A percentile compares a stretch with the other conserved stretches of the same genome.
These are phyloP conservation scores for Lomographa bimaculata DNA, from an alignment of 2,888 invertebrate genomes.

Conservation along the genomic window DNA sequence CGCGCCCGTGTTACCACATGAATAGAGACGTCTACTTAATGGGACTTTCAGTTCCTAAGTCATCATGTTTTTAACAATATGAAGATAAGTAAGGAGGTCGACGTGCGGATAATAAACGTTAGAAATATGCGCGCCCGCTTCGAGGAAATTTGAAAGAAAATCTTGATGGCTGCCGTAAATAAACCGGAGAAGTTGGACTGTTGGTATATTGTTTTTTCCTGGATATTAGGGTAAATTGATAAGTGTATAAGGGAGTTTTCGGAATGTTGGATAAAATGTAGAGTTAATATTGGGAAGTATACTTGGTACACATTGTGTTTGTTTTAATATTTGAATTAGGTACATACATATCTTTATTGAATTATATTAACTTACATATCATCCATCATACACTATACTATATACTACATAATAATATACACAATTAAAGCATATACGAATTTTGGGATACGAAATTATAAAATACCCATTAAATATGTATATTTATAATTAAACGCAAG, in stretches of 20 bases:
- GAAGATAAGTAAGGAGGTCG: constrained; percentile 76
- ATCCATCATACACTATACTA: too few relatives aligned
- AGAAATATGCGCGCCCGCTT: constrained; percentile 68
- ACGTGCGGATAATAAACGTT: constrained; percentile 75
- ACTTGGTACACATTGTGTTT: too few relatives aligned
- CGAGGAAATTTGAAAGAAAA: constrained; percentile 63
- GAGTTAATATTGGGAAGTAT: constrained; percentile 5
- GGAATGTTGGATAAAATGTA: constrained; percentile 21
- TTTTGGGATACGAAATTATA: too few relatives aligned
- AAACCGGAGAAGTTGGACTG: constrained; percentile 50
- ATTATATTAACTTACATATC: too few relatives aligned
- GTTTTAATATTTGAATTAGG: too few relatives aligned
- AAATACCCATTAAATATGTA: too few relatives aligned
- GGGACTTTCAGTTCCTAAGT: constrained; percentile 82
- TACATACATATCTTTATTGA: too few relatives aligned
- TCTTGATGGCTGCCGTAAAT: constrained; percentile 71
- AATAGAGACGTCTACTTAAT: constrained; percentile 81
- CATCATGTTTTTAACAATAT: constrained; percentile 81
- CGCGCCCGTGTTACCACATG: constrained; percentile 72
- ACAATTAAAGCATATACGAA: too few relatives aligned
- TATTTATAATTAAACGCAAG: too few relatives aligned
- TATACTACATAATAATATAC: too few relatives aligned
- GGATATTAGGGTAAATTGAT: constrained; percentile 46
- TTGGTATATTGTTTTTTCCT: constrained; percentile 45
- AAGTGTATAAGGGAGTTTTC: constrained; percentile 30